Evolutionary conservation across 2,888 invertebrate species (phyloP), one percentile per base, ranked within the genome.

Genomic region (Pristionchus fissidentatus): DNA sequence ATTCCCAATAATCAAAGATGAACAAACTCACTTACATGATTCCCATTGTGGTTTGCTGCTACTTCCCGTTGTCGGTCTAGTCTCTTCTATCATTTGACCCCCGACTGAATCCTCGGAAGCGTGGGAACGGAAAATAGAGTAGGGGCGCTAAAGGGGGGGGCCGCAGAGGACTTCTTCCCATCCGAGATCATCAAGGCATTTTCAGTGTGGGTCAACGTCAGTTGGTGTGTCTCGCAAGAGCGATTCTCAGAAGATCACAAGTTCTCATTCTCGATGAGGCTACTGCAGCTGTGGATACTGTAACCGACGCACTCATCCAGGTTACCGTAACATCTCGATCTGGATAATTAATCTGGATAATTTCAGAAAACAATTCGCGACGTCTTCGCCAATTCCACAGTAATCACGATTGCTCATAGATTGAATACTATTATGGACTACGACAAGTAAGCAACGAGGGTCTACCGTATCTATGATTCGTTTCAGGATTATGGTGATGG

Each of bases 181-280:
- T 55, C 26, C 29, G 15, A 32, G 26, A 38, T 79, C 32, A 35
- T 22, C 49, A 13, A 3, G n/a, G 32, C 19, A 35, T 29, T 62
- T 87, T 60, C 77, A 88, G 93, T 90, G 93, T 93, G 38, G 94
- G 94, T 8, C 94, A 94, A 88, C 88, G 93, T 22, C 94, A 94
- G 88, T 90, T 94, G 79, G 88, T 94, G 26, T 94, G 94, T 85
- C 89, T 94, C 78, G 93, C 93, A 1, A 87, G 94, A 82, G 93
- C 93, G 19, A 88, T 94, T 73, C 90, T 94, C 29, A 87, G 93
- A 26, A 93, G 93, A 85, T 93, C 93, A 1, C 86, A 85, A 83
- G 84, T 90, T 0, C 89, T 94, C 38, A 95, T 97, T 4, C 89
- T 94, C 84, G 94, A 94, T 87, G 94, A 94, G 89, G 94, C 94